Percentiles rank a stretch among this genome's conserved stretches.
Evolutionary conservation across 1,140 invertebrate genomes (phyloP).

Genomic region (Drosophila mojavensis): DNA sequence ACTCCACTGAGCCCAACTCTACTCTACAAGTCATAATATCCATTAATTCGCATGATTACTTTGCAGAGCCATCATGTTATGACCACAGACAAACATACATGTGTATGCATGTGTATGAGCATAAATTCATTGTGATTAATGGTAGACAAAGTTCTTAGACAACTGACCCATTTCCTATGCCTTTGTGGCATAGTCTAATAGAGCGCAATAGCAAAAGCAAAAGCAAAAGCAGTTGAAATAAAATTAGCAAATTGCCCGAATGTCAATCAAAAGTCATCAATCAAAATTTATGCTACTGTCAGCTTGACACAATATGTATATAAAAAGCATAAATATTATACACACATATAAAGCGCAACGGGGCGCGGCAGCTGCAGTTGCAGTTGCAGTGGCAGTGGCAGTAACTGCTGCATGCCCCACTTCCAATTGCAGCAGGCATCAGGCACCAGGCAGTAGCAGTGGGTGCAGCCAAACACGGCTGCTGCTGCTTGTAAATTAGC

Average conservation of each 20-base stretch:
- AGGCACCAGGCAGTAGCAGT: conserved; percentile 6
- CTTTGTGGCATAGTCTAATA: conserved; percentile 9
- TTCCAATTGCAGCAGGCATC: conserved; percentile 8
- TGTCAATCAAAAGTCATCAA: conserved; percentile 78
- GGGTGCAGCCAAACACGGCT: conserved; percentile 64
- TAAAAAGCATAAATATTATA: conserved; percentile 45
- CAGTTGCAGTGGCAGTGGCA: conserved; percentile 34
- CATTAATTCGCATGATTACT: conserved; percentile 72
- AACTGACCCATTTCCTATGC: conserved; percentile 33
- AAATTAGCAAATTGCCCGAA: conserved; percentile 80
- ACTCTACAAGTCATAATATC: conserved; percentile 40
- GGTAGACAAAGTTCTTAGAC: conserved; percentile 39
- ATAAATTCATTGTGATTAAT: conserved; percentile 75
- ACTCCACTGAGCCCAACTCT: background rate
- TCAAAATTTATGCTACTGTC: conserved; percentile 79
- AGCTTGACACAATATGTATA: conserved; percentile 60
- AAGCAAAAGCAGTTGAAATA: conserved; percentile 51
- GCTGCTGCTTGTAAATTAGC: conserved; percentile 72
- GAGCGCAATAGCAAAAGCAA: conserved; percentile 20
- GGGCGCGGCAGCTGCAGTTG: conserved; percentile 42
- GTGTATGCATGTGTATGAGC: conserved; percentile 9
- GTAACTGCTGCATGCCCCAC: conserved; percentile 21
- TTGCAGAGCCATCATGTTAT: conserved; percentile 11
- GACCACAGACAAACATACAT: background rate
- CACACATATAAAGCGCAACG: conserved; percentile 23